Evolutionary conservation across 2,888 invertebrate species (phyloP), one percentile per base, ranked within the genome.

Genomic region (Acleris emargana): DNA sequence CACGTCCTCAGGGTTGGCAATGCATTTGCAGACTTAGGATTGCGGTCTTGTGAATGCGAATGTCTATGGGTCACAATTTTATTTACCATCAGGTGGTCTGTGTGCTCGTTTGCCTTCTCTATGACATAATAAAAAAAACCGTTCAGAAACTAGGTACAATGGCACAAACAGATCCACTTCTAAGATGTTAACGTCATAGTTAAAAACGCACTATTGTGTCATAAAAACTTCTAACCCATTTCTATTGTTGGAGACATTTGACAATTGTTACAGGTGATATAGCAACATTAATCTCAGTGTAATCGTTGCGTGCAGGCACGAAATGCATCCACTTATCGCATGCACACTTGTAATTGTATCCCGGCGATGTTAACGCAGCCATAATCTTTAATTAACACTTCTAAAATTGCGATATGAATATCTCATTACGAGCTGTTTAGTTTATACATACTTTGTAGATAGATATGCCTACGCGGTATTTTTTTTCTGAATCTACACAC

Each of bases 361-460:
- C 9, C 25, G 58, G 17, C 50, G 20, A 47, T 51, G 49, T 13
- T 61, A 61, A 57, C 60, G 51, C 38, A 38, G 43, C 55, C 32
- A 45, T 55, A 61, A 66, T 66, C 55, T 51, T 22, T 52, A 52
- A 57, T 66, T 66, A 57, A 61, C 66, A 66, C 64, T 59, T 58
- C 7, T 42, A 54, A 20, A n/a, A 28, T 43, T 11, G 38, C 13
- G 28, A 45, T 17, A 64, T 60, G 42, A 50, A 59, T 47, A 58
- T 58, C 17, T n/a, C 16, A 45, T 45, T 45, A 17, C 17, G 3
- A 45, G n/a, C 16, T 16, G 17, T 7, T 45, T 45, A n/a, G 45
- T 45, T 5, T 16, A 25, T 25, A 25, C 25, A 25, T 25, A 45
- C 17, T 7, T 7, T 2, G 45, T 45, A 45, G 45, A 6, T 3